Evolutionary conservation across 1,140 invertebrate genomes (phyloP).

Genomic region (Rhopalosiphum maidis): DNA sequence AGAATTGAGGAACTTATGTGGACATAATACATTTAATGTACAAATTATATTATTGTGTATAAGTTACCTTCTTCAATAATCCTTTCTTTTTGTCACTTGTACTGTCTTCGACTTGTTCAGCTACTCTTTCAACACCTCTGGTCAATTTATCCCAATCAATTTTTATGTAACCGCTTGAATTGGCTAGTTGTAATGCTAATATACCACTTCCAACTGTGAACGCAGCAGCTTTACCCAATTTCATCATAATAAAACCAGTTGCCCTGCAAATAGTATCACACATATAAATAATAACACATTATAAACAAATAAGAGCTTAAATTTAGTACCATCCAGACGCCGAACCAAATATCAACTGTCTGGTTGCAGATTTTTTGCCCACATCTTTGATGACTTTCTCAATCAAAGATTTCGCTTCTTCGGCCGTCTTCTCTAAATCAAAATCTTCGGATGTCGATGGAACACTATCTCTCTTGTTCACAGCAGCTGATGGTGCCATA

Average conservation of each 20-base stretch:
- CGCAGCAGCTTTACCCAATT: slow-evolving; percentile 89
- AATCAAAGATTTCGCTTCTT: slow-evolving; percentile 72
- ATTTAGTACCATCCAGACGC: slow-evolving; percentile 83
- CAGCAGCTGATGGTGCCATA: slow-evolving; percentile 8
- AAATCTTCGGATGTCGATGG: slow-evolving; percentile 26
- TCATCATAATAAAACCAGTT: slow-evolving; percentile 88
- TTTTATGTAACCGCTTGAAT: slow-evolving; percentile 90
- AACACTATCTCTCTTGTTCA: background rate
- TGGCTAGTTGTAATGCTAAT: slow-evolving; percentile 87
- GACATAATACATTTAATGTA: background rate
- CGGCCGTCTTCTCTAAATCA: slow-evolving; percentile 68
- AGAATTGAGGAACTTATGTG: background rate
- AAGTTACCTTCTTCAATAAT: slow-evolving; percentile 79
- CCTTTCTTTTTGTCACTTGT: slow-evolving; percentile 69
- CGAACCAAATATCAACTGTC: slow-evolving; percentile 85
- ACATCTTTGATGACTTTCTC: slow-evolving; percentile 80
- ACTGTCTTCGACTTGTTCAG: slow-evolving; percentile 80
- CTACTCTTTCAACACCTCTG: slow-evolving; percentile 79
- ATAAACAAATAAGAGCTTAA: background rate
- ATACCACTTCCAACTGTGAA: slow-evolving; percentile 87
- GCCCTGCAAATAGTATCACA: slow-evolving; percentile 69
- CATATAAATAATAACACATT: background rate
- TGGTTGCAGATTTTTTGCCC: slow-evolving; percentile 81
- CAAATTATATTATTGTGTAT: background rate
- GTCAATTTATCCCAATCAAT: slow-evolving; percentile 89